phyloP scores from a whole-genome alignment of 2,113 vertebrate genomes.

The Cacatua alba region DNA sequence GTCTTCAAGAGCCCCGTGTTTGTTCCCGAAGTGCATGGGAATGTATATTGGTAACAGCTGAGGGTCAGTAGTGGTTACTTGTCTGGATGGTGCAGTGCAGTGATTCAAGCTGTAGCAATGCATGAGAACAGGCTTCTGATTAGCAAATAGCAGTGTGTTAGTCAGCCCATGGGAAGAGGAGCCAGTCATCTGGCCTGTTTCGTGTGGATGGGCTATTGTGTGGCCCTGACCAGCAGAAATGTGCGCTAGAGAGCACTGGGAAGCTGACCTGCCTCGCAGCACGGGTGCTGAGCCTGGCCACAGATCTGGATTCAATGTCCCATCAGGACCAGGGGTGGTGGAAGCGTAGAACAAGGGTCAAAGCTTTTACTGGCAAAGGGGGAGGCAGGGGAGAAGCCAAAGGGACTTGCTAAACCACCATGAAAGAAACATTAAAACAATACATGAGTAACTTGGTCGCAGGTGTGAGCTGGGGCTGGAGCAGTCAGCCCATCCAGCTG shows the following conservation, averaged over 20 bases:
- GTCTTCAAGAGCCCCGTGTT: accelerated
- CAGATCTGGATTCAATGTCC: accelerated
- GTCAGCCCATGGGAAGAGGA: accelerated
- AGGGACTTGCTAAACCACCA: background rate
- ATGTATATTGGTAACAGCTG: background rate
- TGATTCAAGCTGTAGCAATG: background rate
- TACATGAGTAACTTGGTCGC: accelerated
- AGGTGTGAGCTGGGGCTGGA: background rate
- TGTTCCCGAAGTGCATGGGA: background rate
- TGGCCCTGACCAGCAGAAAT: accelerated
- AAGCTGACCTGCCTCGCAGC: accelerated
- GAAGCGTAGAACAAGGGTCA: accelerated
- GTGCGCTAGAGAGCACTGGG: accelerated
- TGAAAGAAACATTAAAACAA: background rate
- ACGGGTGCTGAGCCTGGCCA: accelerated
- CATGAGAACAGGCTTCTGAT: background rate
- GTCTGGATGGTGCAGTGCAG: background rate
- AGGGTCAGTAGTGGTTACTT: background rate
- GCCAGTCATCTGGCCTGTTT: background rate
- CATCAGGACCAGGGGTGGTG: accelerated
- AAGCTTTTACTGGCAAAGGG: background rate
- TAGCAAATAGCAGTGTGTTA: background rate
- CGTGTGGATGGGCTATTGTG: accelerated
- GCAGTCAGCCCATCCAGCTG: accelerated
- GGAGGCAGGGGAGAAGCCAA: background rate